phyloP scores from a whole-genome alignment of 2,888 invertebrate genomes.

The Anthoptus insignis region DNA sequence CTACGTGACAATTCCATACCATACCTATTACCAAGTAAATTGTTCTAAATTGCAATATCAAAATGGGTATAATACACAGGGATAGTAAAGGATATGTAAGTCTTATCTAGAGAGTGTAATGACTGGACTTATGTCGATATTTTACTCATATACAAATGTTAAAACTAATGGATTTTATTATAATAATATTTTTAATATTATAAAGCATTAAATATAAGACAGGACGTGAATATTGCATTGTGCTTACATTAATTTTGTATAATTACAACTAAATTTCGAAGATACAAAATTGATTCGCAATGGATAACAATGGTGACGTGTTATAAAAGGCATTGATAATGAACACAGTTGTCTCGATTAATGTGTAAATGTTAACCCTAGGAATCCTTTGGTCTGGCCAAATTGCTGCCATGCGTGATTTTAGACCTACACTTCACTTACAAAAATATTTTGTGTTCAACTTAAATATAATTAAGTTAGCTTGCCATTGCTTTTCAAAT shows the following conservation, averaged over 20 bases:
- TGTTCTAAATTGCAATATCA: slow-evolving; percentile 25
- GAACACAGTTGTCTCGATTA: slow-evolving; percentile 23
- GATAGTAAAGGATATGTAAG: slow-evolving; percentile 27
- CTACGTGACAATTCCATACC: slow-evolving; percentile 57
- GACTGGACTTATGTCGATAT: background rate
- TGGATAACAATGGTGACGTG: slow-evolving; percentile 8
- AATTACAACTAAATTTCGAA: slow-evolving; percentile 1
- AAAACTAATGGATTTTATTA: background rate
- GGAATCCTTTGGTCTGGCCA: slow-evolving; percentile 6
- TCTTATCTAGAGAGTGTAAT: slow-evolving; percentile 11
- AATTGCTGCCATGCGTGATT: background rate
- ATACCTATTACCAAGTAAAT: slow-evolving; percentile 23
- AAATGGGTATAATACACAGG: slow-evolving; percentile 22
- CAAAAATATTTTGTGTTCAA: background rate
- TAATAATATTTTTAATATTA: background rate
- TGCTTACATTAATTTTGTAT: slow-evolving; percentile 14
- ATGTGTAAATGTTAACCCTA: slow-evolving; percentile 13
- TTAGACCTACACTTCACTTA: background rate
- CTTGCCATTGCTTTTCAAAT: slow-evolving; percentile 5
- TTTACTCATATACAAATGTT: background rate
- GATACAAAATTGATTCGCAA: background rate
- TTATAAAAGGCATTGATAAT: slow-evolving; percentile 23
- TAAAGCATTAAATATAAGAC: slow-evolving; percentile 4
- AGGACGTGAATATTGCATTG: slow-evolving; percentile 20
- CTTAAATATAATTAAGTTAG: slow-evolving; percentile 1